Conservation (phyloP, 2,797 vertebrate genomes). For the Clarias fuscus region DNA sequence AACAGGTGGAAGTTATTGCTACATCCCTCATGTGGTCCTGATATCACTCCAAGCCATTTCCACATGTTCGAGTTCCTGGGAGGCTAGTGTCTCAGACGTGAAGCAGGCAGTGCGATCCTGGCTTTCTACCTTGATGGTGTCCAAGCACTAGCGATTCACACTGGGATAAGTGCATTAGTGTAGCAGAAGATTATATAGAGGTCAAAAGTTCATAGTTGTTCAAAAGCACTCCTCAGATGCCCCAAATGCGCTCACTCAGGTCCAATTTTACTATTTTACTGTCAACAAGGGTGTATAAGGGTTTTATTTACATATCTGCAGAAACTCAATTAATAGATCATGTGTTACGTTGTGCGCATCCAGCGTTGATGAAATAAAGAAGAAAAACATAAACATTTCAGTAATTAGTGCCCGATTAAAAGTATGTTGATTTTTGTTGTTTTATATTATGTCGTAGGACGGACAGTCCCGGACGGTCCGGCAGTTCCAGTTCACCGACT, state of each 20-base stretch:
- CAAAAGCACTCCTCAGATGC: neutral
- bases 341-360: neutral
- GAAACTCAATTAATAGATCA: neutral
- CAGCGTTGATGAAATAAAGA: neutral
- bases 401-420: neutral
- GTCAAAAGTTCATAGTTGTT: neutral
- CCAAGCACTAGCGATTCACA: too few relatives aligned
- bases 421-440: neutral
- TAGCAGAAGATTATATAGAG: too few relatives aligned
- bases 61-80: too few relatives aligned
- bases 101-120: too few relatives aligned
- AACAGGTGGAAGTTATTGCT: too few relatives aligned
- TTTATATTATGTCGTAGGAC: constrained; percentile 74
- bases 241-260: neutral
- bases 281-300: neutral
- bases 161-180: too few relatives aligned
- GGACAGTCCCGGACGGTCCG: constrained; percentile 98
- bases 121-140: too few relatives aligned
- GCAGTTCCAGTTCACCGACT: constrained; percentile 99
- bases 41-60: too few relatives aligned
- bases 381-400: neutral
- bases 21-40: too few relatives aligned
- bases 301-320: neutral
- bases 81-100: too few relatives aligned
- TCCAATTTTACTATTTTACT: neutral